A percentile compares a stretch with the other conserved stretches of the same genome.
Evolutionary conservation across 1,140 invertebrate genomes (phyloP).

Genomic region (Camponotus pennsylvanicus): DNA sequence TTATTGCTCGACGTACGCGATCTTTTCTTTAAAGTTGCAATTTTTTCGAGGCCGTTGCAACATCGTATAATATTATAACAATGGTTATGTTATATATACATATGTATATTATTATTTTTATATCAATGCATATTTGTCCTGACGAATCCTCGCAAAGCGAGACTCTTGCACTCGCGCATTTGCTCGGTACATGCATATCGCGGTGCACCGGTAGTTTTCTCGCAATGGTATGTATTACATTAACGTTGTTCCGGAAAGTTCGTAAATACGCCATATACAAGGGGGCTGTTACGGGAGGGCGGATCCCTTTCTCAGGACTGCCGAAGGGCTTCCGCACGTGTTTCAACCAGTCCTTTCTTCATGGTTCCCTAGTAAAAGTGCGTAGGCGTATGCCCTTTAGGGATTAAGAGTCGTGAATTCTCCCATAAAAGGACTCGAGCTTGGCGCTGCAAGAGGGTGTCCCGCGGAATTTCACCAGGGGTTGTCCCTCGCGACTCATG

Average conservation of each 20-base stretch:
- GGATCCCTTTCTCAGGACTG: conserved; percentile 70
- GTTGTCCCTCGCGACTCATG: conserved; percentile 70
- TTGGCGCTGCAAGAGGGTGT: conserved; percentile 50
- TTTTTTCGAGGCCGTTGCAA: neutral
- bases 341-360: conserved; percentile 77
- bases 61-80: neutral
- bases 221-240: conserved; percentile 18
- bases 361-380: conserved; percentile 86
- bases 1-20: neutral
- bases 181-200: neutral
- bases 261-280: conserved; percentile 40
- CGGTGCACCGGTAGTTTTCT: neutral
- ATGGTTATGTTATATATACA: too few species aligned
- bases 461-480: conserved; percentile 60
- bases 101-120: too few species aligned
- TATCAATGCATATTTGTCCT: too few species aligned
- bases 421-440: conserved; percentile 63
- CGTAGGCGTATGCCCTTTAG: conserved; percentile 86
- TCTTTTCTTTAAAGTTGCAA: neutral
- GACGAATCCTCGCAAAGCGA: neutral
- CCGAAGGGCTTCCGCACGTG: conserved; percentile 77
- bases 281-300: conserved; percentile 40
- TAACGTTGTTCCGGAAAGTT: conserved; percentile 44
- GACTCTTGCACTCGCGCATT: conserved; percentile 9
- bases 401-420: conserved; percentile 73